phyloP scores from a whole-genome alignment of 2,113 vertebrate genomes.

The Phaetusa simplex region DNA sequence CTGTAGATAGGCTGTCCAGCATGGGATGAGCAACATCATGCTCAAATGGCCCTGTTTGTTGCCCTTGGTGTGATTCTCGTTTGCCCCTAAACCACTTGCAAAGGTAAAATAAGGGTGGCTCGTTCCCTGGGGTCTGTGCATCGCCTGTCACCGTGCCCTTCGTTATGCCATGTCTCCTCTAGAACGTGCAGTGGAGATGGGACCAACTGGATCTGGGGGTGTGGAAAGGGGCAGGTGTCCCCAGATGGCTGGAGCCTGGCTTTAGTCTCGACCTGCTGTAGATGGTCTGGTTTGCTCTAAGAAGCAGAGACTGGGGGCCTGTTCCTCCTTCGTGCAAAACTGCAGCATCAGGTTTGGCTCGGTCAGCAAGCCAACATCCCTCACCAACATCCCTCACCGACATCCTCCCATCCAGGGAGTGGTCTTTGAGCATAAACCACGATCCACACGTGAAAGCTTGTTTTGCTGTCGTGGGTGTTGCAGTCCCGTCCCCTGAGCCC shows the following conservation, averaged over 20 bases:
- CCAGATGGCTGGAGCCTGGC: neutral
- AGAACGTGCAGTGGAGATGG: neutral
- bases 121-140: rapidly evolving
- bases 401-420: rapidly evolving
- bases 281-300: neutral
- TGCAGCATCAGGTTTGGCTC: neutral
- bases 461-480: neutral
- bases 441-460: neutral
- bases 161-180: neutral
- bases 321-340: neutral
- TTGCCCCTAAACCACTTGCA: neutral
- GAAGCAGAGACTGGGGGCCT: neutral
- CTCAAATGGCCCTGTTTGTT: neutral
- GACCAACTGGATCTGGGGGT: neutral
- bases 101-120: neutral
- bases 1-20: neutral
- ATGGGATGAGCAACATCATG: neutral
- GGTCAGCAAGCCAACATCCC: neutral
- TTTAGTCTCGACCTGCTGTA: neutral
- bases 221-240: neutral
- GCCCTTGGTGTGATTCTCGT: neutral
- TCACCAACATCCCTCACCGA: neutral
- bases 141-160: neutral
- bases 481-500: neutral
- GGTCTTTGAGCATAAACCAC: neutral